A percentile compares a stretch with the other conserved stretches of the same genome.
These are phyloP conservation scores for Oophaga sylvatica DNA, from an alignment of 2,797 vertebrate species.

Conservation along the genomic window DNA sequence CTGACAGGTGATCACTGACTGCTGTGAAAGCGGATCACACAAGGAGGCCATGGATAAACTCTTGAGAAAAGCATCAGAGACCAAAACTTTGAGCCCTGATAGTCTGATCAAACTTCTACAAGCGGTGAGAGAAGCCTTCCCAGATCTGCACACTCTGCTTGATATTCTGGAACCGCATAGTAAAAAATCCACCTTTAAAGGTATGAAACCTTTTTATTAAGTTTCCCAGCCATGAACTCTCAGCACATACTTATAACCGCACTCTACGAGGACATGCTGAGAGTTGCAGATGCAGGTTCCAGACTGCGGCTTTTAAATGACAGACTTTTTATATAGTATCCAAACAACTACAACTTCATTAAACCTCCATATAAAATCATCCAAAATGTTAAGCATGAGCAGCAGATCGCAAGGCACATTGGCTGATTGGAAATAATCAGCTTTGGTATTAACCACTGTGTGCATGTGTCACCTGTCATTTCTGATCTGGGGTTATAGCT, in stretches of 20 bases:
- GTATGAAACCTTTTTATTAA: conserved; percentile 56
- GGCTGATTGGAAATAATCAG: too few species aligned
- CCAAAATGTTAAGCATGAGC: too few species aligned
- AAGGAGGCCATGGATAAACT: conserved; percentile 72
- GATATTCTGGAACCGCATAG: conserved; percentile 65
- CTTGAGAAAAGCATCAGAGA: conserved; percentile 72
- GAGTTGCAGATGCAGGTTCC: too few species aligned
- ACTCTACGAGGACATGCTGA: background rate
- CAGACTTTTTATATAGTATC: too few species aligned
- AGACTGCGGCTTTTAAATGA: too few species aligned
- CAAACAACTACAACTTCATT: too few species aligned
- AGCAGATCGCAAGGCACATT: too few species aligned
- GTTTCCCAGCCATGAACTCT: background rate
- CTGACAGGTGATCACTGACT: conserved; percentile 78
- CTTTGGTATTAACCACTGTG: too few species aligned
- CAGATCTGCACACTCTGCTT: conserved; percentile 72
- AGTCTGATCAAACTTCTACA: conserved; percentile 76
- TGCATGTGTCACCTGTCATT: too few species aligned
- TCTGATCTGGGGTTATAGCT: too few species aligned
- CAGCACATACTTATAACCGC: too few species aligned
- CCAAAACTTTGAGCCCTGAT: conserved; percentile 74
- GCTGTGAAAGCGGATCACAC: conserved; percentile 74
- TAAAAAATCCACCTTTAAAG: conserved; percentile 62
- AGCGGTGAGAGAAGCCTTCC: conserved; percentile 68
- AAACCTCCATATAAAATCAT: too few species aligned